Evolutionary conservation across 2,797 vertebrate species (phyloP).

Genomic region (Sciurus carolinensis): DNA sequence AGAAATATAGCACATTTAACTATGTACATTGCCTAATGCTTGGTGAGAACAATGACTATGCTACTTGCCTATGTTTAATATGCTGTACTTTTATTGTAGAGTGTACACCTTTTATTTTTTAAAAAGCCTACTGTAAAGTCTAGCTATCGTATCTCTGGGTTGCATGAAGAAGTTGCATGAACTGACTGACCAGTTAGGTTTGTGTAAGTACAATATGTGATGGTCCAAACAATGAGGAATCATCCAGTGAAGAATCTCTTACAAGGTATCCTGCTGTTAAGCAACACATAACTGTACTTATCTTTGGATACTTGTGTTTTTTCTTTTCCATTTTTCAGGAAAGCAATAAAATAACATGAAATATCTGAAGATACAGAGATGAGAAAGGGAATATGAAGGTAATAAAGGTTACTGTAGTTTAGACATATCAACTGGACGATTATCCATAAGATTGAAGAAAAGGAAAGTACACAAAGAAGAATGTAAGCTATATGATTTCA

Average conservation of each 20-base stretch:
- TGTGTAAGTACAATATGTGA: not conserved
- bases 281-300: not conserved
- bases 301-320: not conserved
- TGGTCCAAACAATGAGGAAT: not conserved
- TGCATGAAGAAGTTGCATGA: not conserved
- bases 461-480: not conserved
- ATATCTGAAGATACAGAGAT: not conserved
- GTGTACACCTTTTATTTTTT: not conserved
- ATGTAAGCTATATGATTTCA: not conserved
- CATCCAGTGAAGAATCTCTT: not conserved
- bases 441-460: not conserved
- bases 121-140: no score
- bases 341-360: conserved; percentile 57
- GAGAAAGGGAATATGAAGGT: not conserved
- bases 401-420: not conserved
- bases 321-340: not conserved
- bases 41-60: not conserved
- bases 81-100: not conserved
- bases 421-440: not conserved
- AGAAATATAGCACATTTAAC: not conserved
- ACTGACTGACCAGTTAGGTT: not conserved
- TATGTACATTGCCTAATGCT: not conserved
- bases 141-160: not conserved
- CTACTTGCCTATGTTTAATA: not conserved
- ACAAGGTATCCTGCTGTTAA: not conserved